A percentile compares a stretch with the other conserved stretches of the same genome.
phyloP scores from a whole-genome alignment of 2,888 invertebrate species.

The Phoronis australis region DNA sequence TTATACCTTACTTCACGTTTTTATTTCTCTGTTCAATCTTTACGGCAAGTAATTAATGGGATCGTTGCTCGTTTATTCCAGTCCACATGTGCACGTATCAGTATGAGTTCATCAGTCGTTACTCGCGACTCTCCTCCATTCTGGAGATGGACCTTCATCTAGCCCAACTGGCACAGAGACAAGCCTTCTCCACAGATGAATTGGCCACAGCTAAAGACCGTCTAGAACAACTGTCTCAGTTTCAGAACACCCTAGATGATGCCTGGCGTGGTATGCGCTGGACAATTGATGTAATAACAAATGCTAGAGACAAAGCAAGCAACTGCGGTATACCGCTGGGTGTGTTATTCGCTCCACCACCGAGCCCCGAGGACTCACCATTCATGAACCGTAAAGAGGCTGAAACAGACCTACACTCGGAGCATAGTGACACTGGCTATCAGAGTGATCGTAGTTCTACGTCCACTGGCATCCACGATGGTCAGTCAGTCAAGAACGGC shows the following conservation, averaged over 20 bases:
- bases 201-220: slow-evolving; percentile 80
- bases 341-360: slow-evolving; percentile 22
- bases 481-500: too few species aligned
- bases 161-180: slow-evolving; percentile 83
- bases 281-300: slow-evolving; percentile 92
- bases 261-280: slow-evolving; percentile 93
- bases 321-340: slow-evolving; percentile 50
- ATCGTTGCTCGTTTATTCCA: slow-evolving; percentile 64
- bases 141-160: slow-evolving; percentile 85
- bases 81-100: slow-evolving; percentile 94
- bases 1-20: too few species aligned
- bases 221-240: slow-evolving; percentile 72
- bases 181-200: slow-evolving; percentile 86
- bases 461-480: background rate
- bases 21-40: slow-evolving; percentile 2
- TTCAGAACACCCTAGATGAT: slow-evolving; percentile 77
- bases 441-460: slow-evolving; percentile 17
- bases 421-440: slow-evolving; percentile 16
- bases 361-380: slow-evolving; percentile 19
- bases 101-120: slow-evolving; percentile 79
- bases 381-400: background rate
- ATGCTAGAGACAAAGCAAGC: slow-evolving; percentile 73
- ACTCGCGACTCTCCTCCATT: slow-evolving; percentile 87
- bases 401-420: too few species aligned
- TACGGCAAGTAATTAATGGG: too few species aligned